Percentiles rank a stretch among this genome's conserved stretches.
Conservation (phyloP, 2,888 invertebrate species). For the Epistrophella euchroma region DNA sequence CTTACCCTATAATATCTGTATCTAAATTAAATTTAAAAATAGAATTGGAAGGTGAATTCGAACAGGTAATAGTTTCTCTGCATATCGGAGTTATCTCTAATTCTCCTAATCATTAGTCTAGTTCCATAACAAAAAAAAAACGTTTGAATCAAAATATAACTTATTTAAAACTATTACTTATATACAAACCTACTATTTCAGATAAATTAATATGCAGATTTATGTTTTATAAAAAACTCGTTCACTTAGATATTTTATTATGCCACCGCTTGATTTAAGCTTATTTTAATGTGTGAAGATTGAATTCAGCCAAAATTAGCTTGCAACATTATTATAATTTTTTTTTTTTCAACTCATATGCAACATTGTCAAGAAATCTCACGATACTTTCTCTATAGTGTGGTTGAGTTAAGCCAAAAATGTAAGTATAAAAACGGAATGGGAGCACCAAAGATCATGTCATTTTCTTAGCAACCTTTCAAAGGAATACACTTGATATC, state of each 20-base stretch:
- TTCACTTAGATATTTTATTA: conserved; percentile 12
- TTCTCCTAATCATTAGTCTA: neutral
- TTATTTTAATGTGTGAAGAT: conserved; percentile 8
- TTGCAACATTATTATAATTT: conserved; percentile 37
- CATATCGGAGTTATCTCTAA: neutral
- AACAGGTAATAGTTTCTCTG: neutral
- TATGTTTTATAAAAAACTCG: neutral
- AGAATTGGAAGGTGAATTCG: neutral
- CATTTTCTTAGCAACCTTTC: conserved; percentile 35
- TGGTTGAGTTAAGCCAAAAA: neutral
- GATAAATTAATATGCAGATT: conserved; percentile 21
- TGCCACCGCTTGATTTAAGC: neutral
- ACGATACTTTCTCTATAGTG: conserved; percentile 26
- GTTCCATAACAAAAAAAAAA: neutral
- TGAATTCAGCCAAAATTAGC: neutral
- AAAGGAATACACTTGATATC: conserved; percentile 25
- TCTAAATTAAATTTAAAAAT: neutral
- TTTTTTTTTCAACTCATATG: conserved; percentile 12
- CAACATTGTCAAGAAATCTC: conserved; percentile 13
- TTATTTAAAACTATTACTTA: neutral
- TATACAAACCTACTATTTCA: neutral
- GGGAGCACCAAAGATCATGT: neutral
- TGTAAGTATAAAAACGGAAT: conserved; percentile 34
- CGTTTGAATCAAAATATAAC: neutral
- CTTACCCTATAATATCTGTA: neutral